Conservation (phyloP, 2,888 invertebrate species). For the Heliconius ismenius region DNA sequence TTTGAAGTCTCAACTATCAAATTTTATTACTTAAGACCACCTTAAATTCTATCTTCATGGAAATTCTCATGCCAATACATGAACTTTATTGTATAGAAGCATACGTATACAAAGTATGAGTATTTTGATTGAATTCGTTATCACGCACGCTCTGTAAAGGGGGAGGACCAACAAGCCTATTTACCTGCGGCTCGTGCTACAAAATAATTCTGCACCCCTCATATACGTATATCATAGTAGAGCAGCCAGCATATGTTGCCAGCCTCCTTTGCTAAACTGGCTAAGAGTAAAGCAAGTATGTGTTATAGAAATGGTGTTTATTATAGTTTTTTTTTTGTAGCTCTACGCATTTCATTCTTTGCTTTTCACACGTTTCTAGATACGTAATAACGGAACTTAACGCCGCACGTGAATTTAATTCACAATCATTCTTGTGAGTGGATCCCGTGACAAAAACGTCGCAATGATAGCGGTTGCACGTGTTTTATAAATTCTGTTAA, state of each 20-base stretch:
- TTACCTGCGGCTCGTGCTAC: slow-evolving; percentile 10
- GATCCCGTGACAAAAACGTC: too few species aligned
- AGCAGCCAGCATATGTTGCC: slow-evolving; percentile 2
- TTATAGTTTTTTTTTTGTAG: background rate
- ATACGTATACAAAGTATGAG: slow-evolving; percentile 29
- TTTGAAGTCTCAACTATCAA: background rate
- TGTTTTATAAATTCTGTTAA: too few species aligned
- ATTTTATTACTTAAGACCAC: background rate
- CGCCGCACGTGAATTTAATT: too few species aligned
- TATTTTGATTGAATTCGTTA: slow-evolving; percentile 38
- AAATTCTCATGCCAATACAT: background rate
- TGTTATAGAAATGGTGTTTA: background rate
- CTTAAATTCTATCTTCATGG: background rate
- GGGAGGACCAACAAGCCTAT: background rate
- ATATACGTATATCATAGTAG: background rate
- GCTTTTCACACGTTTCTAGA: background rate
- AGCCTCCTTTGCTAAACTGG: background rate
- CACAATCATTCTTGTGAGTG: too few species aligned
- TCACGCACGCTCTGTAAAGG: slow-evolving; percentile 37
- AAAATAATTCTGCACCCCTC: background rate
- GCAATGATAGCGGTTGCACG: too few species aligned
- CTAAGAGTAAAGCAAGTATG: background rate
- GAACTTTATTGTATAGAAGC: slow-evolving; percentile 1
- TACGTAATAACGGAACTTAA: background rate
- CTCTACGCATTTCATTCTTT: background rate